These are phyloP conservation scores for Enteromius paludinosus DNA, from an alignment of 2,797 vertebrate genomes.

Conservation along the genomic window DNA sequence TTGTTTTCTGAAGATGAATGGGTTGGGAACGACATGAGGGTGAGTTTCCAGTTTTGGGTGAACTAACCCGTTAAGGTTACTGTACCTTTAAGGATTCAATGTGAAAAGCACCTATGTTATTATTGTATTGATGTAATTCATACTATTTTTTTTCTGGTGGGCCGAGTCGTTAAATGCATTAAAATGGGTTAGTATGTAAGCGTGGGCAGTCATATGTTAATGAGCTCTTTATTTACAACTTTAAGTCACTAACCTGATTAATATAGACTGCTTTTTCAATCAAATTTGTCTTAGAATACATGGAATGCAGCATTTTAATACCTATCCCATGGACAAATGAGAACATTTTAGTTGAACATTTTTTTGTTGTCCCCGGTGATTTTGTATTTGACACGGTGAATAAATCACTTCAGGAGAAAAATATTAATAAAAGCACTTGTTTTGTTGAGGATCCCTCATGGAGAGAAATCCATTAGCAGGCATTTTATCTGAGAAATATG, in stretches of 20 bases:
- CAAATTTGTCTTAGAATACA: background rate
- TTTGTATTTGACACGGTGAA: slow-evolving; percentile 23
- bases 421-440: slow-evolving; percentile 13
- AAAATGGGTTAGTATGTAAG: too few relatives aligned
- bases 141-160: too few relatives aligned
- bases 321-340: background rate
- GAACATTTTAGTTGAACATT: background rate
- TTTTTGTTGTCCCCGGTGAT: slow-evolving; percentile 5
- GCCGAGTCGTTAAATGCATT: too few relatives aligned
- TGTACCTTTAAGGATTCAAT: background rate
- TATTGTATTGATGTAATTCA: too few relatives aligned
- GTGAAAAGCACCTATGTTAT: background rate
- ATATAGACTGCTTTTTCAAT: background rate
- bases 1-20: too few relatives aligned
- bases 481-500: background rate
- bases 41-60: too few relatives aligned
- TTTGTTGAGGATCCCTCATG: background rate
- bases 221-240: too few relatives aligned
- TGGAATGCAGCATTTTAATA: background rate
- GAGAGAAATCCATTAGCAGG: slow-evolving; percentile 31
- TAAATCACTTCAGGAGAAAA: slow-evolving; percentile 2
- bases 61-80: background rate
- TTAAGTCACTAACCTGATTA: background rate
- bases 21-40: too few relatives aligned
- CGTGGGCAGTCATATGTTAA: too few relatives aligned